These are phyloP conservation scores for Pionites leucogaster DNA, from an alignment of 2,113 vertebrate genomes.

Conservation along the genomic window DNA sequence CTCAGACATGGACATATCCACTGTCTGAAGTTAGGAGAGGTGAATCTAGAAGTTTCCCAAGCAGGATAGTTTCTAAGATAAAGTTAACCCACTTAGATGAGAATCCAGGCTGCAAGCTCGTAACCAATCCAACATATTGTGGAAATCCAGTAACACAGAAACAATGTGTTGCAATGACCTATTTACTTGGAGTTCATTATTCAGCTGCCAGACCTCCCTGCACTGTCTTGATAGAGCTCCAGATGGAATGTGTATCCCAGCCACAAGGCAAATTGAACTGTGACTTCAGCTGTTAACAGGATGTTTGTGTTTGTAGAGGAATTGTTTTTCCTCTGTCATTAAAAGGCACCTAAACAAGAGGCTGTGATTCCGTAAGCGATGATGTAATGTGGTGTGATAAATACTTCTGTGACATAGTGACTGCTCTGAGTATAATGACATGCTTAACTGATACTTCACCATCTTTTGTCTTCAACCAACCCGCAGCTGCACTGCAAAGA, in stretches of 20 bases:
- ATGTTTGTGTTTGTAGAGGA: not conserved
- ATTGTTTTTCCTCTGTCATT: conserved; percentile 32
- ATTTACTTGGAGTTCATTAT: conserved; percentile 57
- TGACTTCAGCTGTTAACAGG: conserved; percentile 56
- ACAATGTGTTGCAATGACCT: conserved; percentile 42
- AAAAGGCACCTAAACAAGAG: conserved; percentile 16
- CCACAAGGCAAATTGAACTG: conserved; percentile 37
- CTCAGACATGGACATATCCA: not conserved
- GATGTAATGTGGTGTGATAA: not conserved
- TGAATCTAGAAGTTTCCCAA: not conserved
- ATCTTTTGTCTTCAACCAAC: not conserved
- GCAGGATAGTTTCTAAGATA: not conserved
- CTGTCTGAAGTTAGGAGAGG: not conserved
- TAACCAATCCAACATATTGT: not conserved
- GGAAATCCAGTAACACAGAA: conserved; percentile 42
- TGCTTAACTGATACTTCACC: not conserved
- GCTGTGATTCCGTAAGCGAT: not conserved
- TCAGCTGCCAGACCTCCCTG: conserved; percentile 66
- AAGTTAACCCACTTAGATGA: not conserved
- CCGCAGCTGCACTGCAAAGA: not conserved
- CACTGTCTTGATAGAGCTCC: conserved; percentile 50
- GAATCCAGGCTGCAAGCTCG: conserved; percentile 13
- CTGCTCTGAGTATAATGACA: not conserved
- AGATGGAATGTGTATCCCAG: conserved; percentile 39
- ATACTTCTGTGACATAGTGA: not conserved